Evolutionary conservation across 2,113 vertebrate species (phyloP).

Genomic region (Stercorarius parasiticus): DNA sequence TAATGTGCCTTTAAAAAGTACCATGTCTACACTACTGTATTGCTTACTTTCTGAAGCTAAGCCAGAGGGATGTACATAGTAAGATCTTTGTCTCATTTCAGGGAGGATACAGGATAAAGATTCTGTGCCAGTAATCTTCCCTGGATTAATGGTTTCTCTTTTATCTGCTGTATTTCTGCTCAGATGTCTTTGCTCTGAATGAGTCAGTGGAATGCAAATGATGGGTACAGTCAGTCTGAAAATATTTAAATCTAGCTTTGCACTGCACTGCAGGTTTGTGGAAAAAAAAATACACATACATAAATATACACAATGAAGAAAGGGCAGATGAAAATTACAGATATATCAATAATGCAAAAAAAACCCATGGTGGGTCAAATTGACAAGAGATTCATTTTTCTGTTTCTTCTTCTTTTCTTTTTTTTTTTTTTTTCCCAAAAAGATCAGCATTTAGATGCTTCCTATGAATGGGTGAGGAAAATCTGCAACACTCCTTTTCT

Average conservation of each 20-base stretch:
- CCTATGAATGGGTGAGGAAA: slow-evolving; percentile 51
- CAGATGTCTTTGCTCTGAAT: slow-evolving; percentile 96
- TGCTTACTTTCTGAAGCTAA: slow-evolving; percentile 82
- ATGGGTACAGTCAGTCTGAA: slow-evolving; percentile 78
- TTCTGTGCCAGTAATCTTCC: slow-evolving; percentile 97
- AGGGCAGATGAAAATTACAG: slow-evolving; percentile 74
- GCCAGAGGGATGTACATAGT: slow-evolving; percentile 81
- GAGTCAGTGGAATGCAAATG: slow-evolving; percentile 99
- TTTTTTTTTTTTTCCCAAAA: slow-evolving; percentile 19
- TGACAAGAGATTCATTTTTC: slow-evolving; percentile 71
- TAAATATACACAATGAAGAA: slow-evolving; percentile 51
- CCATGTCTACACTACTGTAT: slow-evolving; percentile 68
- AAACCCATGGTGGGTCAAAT: slow-evolving; percentile 54
- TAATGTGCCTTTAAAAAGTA: slow-evolving; percentile 72
- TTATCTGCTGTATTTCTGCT: slow-evolving; percentile 98
- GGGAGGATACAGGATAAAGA: slow-evolving; percentile 92
- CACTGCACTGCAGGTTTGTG: slow-evolving; percentile 80
- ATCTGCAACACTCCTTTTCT: slow-evolving; percentile 65
- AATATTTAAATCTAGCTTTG: slow-evolving; percentile 85
- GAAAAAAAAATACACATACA: slow-evolving; percentile 8
- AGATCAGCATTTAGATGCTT: slow-evolving; percentile 69
- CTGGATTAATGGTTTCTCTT: slow-evolving; percentile 99
- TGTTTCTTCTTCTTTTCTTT: slow-evolving; percentile 25
- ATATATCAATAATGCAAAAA: slow-evolving; percentile 62
- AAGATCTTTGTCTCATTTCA: slow-evolving; percentile 86